Evolutionary conservation across 1,140 invertebrate species (phyloP), one percentile per base, ranked within the genome.

Genomic region (Macrosteles quadrilineatus): DNA sequence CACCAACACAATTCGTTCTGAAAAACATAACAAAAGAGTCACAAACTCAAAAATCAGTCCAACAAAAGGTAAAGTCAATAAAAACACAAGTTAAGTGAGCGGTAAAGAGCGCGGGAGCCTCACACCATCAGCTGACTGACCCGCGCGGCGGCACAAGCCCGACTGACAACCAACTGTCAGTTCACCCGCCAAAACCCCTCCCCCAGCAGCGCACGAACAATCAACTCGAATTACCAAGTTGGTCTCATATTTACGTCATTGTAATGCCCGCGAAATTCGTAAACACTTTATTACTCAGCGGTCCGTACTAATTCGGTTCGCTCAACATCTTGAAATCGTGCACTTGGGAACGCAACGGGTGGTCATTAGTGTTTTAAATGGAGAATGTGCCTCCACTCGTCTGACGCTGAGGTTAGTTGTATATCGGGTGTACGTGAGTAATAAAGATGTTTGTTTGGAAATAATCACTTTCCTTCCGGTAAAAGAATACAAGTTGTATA

Each of bases 51-150:
- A 9, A 21, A 9, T 19, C 47, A 50, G n/a, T n/a, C 21, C 2
- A 50, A 50, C 47, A 50, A 9, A 50, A 50, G 4, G 2, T 11
- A 4, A 31, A 30, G 30, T 12, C 19, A 31, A 65, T 65, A 40
- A 65, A 25, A 65, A 45, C 31, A n/a, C 31, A 14, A 36, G n/a
- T 23, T 36, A 65, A 32, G n/a, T 0, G 29, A 1, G 11, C 30
- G 63, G 32, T 43, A n/a, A 31, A 40, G 17, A n/a, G 12, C 63
- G n/a, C 29, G 43, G 63, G 23, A 9, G 36, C n/a, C n/a, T n/a
- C 17, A 43, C 63, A 65, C n/a, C 23, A 62, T 29, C 57, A 62
- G 31, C 63, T 65, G 31, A 36, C 63, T 21, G 36, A 23, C 31
- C 23, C 29, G 32, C 63, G 63, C n/a, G 32, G 63, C 63, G 45